Percentiles rank a stretch among this genome's conserved stretches.
phyloP scores from a whole-genome alignment of 2,113 vertebrate species.

The Cettia cetti region DNA sequence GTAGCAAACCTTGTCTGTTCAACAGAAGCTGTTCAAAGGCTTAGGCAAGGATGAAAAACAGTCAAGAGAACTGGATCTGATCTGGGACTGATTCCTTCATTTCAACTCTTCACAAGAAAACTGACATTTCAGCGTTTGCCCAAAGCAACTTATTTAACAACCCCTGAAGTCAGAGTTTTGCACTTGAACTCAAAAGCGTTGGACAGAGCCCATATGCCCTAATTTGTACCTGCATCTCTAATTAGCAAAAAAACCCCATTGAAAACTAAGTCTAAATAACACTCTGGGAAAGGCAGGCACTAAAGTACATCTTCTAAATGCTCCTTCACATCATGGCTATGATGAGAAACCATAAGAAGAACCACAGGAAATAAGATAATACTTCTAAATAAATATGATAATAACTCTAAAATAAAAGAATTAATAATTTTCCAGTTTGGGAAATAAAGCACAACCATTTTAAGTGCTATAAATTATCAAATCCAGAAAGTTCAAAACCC shows the following conservation, averaged over 20 bases:
- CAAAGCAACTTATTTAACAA: background rate
- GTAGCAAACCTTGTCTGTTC: background rate
- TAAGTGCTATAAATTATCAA: background rate
- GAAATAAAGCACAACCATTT: background rate
- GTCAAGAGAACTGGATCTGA: background rate
- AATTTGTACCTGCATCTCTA: background rate
- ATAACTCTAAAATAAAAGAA: background rate
- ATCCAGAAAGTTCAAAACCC: background rate
- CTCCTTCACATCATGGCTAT: background rate
- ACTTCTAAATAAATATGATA: background rate
- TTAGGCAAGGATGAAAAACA: background rate
- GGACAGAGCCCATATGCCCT: background rate
- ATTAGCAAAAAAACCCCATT: background rate
- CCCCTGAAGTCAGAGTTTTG: background rate
- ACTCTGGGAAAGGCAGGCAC: background rate
- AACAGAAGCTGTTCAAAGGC: background rate
- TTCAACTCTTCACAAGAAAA: conserved; percentile 13
- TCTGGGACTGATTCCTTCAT: background rate
- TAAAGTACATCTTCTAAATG: background rate
- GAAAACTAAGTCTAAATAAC: background rate
- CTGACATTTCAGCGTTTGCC: background rate
- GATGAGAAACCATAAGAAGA: background rate
- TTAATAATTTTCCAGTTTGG: background rate
- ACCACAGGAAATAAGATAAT: background rate
- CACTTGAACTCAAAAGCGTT: background rate